Base-by-base conservation (phyloP, 2,113 vertebrate genomes). In the Amphilophus citrinellus region DNA sequence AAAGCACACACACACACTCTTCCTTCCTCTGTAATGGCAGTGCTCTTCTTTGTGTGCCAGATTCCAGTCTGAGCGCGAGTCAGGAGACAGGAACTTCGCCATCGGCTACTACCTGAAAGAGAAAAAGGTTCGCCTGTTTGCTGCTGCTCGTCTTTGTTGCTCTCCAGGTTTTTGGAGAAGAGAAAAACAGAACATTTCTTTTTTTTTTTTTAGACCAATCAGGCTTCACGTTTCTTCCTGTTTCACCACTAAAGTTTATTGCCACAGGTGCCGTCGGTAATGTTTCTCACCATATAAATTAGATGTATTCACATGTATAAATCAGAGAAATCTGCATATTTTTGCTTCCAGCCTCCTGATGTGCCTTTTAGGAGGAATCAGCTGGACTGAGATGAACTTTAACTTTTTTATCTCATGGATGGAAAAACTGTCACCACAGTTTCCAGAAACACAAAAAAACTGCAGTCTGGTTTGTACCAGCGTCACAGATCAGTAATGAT, bases 81-180 rank as follows among this genome's bases (percentile, higher is more conserved):
- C 98, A 66, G 98, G 98, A 80, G 98, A 99, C 88, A 95, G 98
- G 92, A 99, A 99, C 96, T 99, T 99, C 87, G 98, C 98, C 80
- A 99, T 99, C 10, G 98, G 98, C 91, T 99, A 99, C 90, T 99
- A 99, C 93, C 94, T 99, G 90, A 99, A 99, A 94, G 98, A 99
- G 90, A 99, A 99, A 95, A 99, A 99, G 98, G 98, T 99, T 84
- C 78, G 90, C 89, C 32, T 53, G 14, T 35, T 7, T 44, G 58
- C 10, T 22, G 3, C 47, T 22, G 3, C 47, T 2, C 47, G n/a
- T 47, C 3, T 75, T 3, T 79, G 3, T 82, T 61, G 56, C n/a
- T 56, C 10, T 37, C 32, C 10, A 35, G 32, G 32, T 3, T 22
- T 30, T 39, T 39, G 9, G 37, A 39, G 37, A 39, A 39, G 37